Evolutionary conservation across 2,888 invertebrate species (phyloP), one percentile per base, ranked within the genome.

Genomic region (Orthosia cruda): DNA sequence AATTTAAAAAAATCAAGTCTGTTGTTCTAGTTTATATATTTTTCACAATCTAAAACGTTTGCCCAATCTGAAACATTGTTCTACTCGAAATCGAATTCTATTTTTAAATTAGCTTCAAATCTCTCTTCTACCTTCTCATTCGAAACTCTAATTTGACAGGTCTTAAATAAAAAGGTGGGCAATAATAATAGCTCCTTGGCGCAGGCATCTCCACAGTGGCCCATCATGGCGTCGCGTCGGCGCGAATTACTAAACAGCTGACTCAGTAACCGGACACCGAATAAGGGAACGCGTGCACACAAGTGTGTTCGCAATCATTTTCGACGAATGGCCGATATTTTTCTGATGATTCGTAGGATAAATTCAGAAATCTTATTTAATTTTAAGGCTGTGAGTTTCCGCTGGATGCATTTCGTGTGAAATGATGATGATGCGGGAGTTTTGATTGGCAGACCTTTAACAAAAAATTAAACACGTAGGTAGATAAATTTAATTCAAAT

Each of bases 221-320:
- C 26, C 47, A 57, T 57, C 62, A 62, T 47, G 57, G 52, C 45
- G 62, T 9, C 15, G 26, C 23, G 32, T 55, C 81, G 52, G n/a
- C 55, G 63, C 80, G 26, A 81, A 83, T 67, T 71, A 62, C 69
- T 68, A 70, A 73, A 67, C 20, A 62, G 61, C 71, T 78, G 85
- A 85, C 69, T 81, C 73, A 75, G 77, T 65, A 77, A 78, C 78
- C 72, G 75, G 81, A 69, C 66, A 72, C 72, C 55, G 52, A 72
- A 72, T 80, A 64, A 62, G 73, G 68, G 62, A 49, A 55, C 26
- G 12, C 40, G 45, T 2, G 23, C 18, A 13, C 62, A 70, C 40
- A 81, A 77, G 78, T 74, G 52, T 1, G 32, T 49, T 58, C 20
- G 4, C 32, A 49, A 70, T 11, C 11, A 20, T 62, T 81, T 23